phyloP scores from a whole-genome alignment of 2,113 vertebrate species.

The Phasianus colchicus region DNA sequence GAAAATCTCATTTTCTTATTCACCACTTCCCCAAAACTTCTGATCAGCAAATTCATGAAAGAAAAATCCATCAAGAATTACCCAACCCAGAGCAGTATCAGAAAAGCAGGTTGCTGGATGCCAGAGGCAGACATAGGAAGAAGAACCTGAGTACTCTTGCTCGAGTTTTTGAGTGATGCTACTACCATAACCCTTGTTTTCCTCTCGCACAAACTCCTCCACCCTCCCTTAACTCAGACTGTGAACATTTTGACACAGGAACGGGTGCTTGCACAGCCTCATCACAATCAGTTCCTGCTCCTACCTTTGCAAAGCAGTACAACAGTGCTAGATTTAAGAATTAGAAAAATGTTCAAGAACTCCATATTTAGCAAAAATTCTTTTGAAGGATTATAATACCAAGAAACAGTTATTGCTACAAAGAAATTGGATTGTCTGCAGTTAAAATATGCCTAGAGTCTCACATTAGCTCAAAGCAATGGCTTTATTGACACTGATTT shows the following conservation, averaged over 20 bases:
- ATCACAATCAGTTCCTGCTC: background rate
- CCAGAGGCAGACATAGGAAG: background rate
- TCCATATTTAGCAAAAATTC: background rate
- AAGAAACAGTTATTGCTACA: background rate
- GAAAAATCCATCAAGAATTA: background rate
- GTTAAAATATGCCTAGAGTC: background rate
- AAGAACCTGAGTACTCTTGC: background rate
- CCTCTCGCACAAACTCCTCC: background rate
- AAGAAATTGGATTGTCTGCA: background rate
- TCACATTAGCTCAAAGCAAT: background rate
- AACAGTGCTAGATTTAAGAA: background rate
- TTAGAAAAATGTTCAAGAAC: background rate
- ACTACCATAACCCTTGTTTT: background rate
- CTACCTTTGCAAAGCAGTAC: background rate
- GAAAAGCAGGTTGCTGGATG: background rate
- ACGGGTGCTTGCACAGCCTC: background rate
- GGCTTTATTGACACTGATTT: background rate
- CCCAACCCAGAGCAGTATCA: background rate
- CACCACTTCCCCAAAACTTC: accelerated
- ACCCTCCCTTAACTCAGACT: background rate
- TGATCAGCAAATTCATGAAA: background rate
- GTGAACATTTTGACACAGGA: background rate
- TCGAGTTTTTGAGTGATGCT: background rate
- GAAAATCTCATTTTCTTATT: background rate
- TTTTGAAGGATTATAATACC: background rate